Conservation (phyloP, 2,888 invertebrate genomes). For the Xestobium rufovillosum region DNA sequence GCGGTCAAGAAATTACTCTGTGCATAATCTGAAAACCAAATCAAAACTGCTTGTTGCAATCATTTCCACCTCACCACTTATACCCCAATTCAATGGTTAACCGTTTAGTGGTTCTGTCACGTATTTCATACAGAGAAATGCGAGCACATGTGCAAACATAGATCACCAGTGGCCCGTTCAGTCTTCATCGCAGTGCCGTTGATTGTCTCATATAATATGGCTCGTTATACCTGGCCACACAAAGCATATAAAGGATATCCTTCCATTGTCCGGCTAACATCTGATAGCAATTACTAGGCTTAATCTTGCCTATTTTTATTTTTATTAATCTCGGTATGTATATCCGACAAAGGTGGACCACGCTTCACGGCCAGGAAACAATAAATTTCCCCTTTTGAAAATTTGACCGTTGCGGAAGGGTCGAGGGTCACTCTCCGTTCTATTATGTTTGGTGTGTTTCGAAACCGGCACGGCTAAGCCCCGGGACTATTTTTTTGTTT, state of each 20-base stretch:
- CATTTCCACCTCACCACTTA: too few species aligned
- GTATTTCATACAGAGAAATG: too few species aligned
- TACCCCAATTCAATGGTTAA: too few species aligned
- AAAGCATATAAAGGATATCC: slow-evolving; percentile 31
- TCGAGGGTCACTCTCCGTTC: slow-evolving; percentile 26
- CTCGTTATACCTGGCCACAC: slow-evolving; percentile 28
- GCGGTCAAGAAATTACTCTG: too few species aligned
- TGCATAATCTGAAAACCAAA: too few species aligned
- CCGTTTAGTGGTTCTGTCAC: too few species aligned
- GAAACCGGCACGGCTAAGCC: too few species aligned
- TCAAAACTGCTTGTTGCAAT: too few species aligned
- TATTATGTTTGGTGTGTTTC: too few species aligned
- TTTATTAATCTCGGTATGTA: slow-evolving; percentile 32
- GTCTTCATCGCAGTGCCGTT: slow-evolving; percentile 13
- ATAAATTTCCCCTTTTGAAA: slow-evolving; percentile 29
- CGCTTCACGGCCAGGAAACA: slow-evolving; percentile 30
- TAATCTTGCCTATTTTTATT: slow-evolving; percentile 31
- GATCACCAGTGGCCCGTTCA: too few species aligned
- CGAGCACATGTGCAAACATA: too few species aligned
- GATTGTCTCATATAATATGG: slow-evolving; percentile 27
- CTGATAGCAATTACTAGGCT: slow-evolving; percentile 29
- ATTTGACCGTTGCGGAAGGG: slow-evolving; percentile 28
- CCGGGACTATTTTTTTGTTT: too few species aligned
- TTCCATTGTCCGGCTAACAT: slow-evolving; percentile 30
- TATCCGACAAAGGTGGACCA: slow-evolving; percentile 32